Evolutionary conservation across 2,797 vertebrate species (phyloP), one percentile per base, ranked within the genome.

Genomic region (Phalanger gymnotis): DNA sequence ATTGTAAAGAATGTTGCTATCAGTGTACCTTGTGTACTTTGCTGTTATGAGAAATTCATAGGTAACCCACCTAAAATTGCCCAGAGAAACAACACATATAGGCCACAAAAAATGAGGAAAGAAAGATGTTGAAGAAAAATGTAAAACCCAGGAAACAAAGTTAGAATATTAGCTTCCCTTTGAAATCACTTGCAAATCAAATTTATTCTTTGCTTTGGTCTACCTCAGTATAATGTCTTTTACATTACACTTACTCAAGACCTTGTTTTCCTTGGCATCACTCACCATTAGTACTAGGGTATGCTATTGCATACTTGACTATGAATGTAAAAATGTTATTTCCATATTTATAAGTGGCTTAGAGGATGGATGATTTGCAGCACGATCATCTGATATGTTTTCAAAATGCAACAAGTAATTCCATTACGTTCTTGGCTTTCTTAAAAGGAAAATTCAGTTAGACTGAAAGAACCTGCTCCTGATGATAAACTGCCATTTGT

Each of bases 241-340:
- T 52, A 47, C 51, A 58, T 91, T 27, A n/a, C 19, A 16, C 28
- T 54, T 30, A 30, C 22, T 40, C 28, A 40, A 53, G 61, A 66
- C 7, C 47, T 58, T 92, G 7, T 95, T 93, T 97, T 56, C 28
- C n/a, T 91, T 94, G 34, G 66, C 12, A n/a, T n/a, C 47, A 16
- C 3, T 92, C 95, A 55, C 30, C 61, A 55, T 90, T 61, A 4
- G 16, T 94, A 92, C 61, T 94, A 52, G 55, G 87, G 54, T 55
- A 94, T 58, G n/a, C 51, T 92, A 73, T 95, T 96, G 97, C 13
- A 90, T 94, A 92, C 4, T 58, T 96, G 22, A 96, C 5, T 54
- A 1, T 95, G 89, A 96, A 54, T 57, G 2, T 90, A 95, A 97
- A 96, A 73, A 94, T 91, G 54, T 28, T 96, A 91, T 87, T 96